A percentile compares a stretch with the other conserved stretches of the same genome.
phyloP scores from a whole-genome alignment of 2,113 vertebrate species.

The Planiliza haematocheilus region DNA sequence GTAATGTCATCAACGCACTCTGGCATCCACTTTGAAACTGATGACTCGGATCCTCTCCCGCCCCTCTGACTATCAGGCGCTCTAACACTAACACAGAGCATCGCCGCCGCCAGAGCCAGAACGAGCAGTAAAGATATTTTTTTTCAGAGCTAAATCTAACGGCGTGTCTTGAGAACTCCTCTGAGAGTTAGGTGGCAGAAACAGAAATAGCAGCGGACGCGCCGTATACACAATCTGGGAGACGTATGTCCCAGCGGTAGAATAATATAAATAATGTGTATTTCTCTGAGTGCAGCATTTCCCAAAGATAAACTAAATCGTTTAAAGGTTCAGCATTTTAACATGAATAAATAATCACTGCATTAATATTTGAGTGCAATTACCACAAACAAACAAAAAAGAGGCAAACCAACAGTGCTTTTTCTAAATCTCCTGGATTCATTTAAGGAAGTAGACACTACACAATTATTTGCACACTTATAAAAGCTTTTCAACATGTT shows the following conservation, averaged over 20 bases:
- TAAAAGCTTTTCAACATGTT: too few species aligned
- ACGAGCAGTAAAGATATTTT: not conserved
- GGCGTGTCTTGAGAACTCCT: not conserved
- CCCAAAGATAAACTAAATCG: conserved; percentile 19
- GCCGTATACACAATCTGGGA: not conserved
- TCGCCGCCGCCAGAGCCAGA: conserved; percentile 5
- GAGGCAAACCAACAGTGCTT: conserved; percentile 2
- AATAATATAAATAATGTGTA: conserved; percentile 27
- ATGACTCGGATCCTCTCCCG: conserved; percentile 18
- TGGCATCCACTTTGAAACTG: conserved; percentile 26
- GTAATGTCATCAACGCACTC: conserved; percentile 40
- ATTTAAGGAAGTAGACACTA: too few species aligned
- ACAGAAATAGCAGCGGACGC: not conserved
- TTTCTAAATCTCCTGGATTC: conserved; percentile 11
- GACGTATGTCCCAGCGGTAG: not conserved
- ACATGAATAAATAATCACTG: conserved; percentile 71
- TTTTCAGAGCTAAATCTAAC: too few species aligned
- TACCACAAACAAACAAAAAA: conserved; percentile 53
- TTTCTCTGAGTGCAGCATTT: conserved; percentile 24
- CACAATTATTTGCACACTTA: too few species aligned
- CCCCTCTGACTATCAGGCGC: conserved; percentile 9
- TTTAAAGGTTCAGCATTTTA: conserved; percentile 52
- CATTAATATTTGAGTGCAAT: conserved; percentile 69
- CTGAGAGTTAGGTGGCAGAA: not conserved
- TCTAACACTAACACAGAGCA: too few species aligned